Evolutionary conservation across 2,888 invertebrate species (phyloP), one percentile per base, ranked within the genome.

Genomic region (Sthenelais limicola): DNA sequence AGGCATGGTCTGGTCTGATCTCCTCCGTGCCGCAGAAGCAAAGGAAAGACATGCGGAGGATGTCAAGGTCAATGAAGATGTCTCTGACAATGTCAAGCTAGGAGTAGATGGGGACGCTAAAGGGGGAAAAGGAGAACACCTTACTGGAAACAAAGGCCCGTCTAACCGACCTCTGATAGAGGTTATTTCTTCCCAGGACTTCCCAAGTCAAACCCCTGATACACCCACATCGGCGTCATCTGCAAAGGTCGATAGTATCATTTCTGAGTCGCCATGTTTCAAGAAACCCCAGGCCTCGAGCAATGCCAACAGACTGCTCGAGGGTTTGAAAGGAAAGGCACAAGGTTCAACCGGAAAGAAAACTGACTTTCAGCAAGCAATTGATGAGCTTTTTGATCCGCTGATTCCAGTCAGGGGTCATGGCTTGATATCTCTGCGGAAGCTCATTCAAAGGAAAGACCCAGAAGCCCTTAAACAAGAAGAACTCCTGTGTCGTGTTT

Each of bases 361-460:
- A 12, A 47, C 72, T 21, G 24, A 76, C 68, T 75, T 84, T 4
- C 74, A 79, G 9, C 68, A 81, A 51, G 93, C 93, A 0, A 84
- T 94, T 71, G 87, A 90, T 68, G 92, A 94, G 85, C 89, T 92
- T 26, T 91, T 91, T 82, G 93, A 94, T 88, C 90, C 91, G 32
- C 84, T 93, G 72, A 86, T 95, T 58, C 95, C 95, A n/a, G 91
- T 93, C 0, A 90, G 92, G 84, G 95, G 93, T 15, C 95, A 95
- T 88, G 95, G 93, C 7, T 88, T 95, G 47, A 91, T 94, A 79
- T 89, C 91, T 66, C 86, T 96, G 21, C 91, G 91, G 21, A 92
- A 92, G 88, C 89, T 95, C n/a, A 90, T 95, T 67, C 91, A 92
- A 81, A 87, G 87, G 24, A 90, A 90, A 77, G 92, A 95, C 88